Base-by-base conservation (phyloP, 2,113 vertebrate genomes). In the Melanerpes formicivorus region DNA sequence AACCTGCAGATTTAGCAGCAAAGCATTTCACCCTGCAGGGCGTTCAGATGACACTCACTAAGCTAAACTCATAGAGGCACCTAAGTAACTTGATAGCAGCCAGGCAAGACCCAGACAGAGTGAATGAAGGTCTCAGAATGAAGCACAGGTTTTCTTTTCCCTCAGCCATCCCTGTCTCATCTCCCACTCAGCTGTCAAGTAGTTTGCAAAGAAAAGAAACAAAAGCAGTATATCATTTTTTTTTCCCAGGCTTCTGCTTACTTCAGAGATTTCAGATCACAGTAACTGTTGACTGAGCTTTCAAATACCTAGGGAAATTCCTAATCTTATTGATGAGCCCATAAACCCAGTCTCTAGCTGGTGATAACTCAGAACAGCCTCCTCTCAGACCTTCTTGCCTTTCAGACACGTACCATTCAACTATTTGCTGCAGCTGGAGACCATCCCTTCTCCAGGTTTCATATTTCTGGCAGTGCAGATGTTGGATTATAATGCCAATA, bases 181-280 rank as follows among this genome's bases (percentile, higher is more conserved):
- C 67, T 93, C 69, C 59, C 74, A 60, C 81, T 90, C 91, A 82
- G 75, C 84, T 89, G 84, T 84, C 83, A 87, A 67, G 76, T 46
- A 67, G 64, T 50, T 75, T 86, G 69, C 69, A 78, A 87, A 88
- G 87, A 87, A 63, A 85, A 58, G 85, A 90, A 93, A 66, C 75
- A 88, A 87, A 84, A 81, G 40, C 26, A 74, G n/a, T 4, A 4
- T 40, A 37, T 67, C 54, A 40, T 88, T 89, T 76, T 76, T 76
- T 71, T 66, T 66, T 92, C 71, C 46, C 67, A 70, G 52, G 52
- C 67, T 92, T 37, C 59, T 89, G 87, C 90, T 91, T 90, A 80
- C 90, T 90, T 89, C 72, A 18, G 75, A 95, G 87, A 79, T 55
- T 34, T 60, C 18, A 18, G 64, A 85, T 81, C 67, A 76, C 87